These are phyloP conservation scores for Dryomyza anilis DNA, from an alignment of 2,888 invertebrate genomes.

Conservation along the genomic window DNA sequence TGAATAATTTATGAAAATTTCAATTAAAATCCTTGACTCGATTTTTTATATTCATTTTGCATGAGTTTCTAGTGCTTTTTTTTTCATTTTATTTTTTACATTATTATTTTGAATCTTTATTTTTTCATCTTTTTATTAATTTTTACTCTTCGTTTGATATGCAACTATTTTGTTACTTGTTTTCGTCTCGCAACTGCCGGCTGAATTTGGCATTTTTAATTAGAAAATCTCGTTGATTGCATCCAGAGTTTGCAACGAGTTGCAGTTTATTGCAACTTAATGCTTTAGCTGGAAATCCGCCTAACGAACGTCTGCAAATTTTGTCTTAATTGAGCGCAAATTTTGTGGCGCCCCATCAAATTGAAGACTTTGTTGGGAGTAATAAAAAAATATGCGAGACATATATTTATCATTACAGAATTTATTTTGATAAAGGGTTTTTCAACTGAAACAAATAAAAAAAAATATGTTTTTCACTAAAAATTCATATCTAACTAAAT, in stretches of 20 bases:
- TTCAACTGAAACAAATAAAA: too few species aligned
- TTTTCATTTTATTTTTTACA: neutral
- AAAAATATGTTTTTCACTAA: too few species aligned
- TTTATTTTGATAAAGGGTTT: too few species aligned
- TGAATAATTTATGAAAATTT: slow-evolving; percentile 21
- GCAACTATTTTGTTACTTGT: neutral
- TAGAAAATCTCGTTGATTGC: slow-evolving; percentile 14
- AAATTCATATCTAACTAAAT: too few species aligned
- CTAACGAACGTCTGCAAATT: too few species aligned
- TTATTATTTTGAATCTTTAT: neutral
- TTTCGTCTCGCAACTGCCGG: neutral
- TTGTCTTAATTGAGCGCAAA: neutral
- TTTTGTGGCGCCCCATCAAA: neutral
- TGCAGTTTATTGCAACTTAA: neutral
- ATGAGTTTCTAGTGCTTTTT: neutral
- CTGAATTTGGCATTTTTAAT: slow-evolving; percentile 19
- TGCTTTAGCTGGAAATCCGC: neutral
- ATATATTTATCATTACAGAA: too few species aligned
- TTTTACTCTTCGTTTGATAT: neutral
- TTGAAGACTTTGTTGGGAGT: too few species aligned
- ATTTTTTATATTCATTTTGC: neutral
- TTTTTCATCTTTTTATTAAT: neutral
- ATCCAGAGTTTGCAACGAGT: neutral
- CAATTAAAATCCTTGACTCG: neutral
- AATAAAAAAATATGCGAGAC: too few species aligned